Conservation (phyloP, 2,797 vertebrate species). For the Artibeus lituratus region DNA sequence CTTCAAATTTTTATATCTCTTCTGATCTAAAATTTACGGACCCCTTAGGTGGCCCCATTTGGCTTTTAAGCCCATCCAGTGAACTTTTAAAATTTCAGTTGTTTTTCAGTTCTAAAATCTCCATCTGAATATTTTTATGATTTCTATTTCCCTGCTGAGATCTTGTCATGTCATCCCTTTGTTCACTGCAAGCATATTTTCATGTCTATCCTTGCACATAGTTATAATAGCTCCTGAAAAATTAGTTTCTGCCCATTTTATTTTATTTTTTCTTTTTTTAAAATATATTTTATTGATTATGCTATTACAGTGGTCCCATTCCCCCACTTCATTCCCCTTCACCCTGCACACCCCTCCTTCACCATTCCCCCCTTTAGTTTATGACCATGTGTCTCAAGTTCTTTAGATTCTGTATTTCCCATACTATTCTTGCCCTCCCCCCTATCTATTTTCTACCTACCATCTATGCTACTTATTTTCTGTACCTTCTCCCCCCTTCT, state of each 20-base stretch:
- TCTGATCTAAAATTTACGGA: background rate
- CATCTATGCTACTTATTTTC: too few species aligned
- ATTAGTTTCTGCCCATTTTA: background rate
- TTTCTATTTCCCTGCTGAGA: background rate
- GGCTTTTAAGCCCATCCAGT: background rate
- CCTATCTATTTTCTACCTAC: too few species aligned
- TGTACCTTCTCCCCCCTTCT: too few species aligned
- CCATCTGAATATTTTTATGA: background rate
- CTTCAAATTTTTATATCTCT: background rate
- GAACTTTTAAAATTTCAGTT: background rate
- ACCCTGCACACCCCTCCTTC: too few species aligned
- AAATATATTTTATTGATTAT: too few species aligned
- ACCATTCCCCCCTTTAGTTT: too few species aligned
- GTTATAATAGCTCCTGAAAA: background rate
- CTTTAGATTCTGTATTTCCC: too few species aligned
- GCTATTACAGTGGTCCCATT: too few species aligned
- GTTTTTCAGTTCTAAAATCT: background rate
- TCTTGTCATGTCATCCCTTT: background rate
- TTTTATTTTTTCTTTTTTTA: too few species aligned
- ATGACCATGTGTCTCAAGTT: too few species aligned
- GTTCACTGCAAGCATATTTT: background rate
- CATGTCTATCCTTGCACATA: background rate
- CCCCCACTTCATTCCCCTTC: too few species aligned
- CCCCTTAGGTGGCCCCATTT: background rate
- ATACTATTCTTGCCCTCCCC: too few species aligned